phyloP scores from a whole-genome alignment of 1,140 invertebrate species.

The Diuraphis noxia region DNA sequence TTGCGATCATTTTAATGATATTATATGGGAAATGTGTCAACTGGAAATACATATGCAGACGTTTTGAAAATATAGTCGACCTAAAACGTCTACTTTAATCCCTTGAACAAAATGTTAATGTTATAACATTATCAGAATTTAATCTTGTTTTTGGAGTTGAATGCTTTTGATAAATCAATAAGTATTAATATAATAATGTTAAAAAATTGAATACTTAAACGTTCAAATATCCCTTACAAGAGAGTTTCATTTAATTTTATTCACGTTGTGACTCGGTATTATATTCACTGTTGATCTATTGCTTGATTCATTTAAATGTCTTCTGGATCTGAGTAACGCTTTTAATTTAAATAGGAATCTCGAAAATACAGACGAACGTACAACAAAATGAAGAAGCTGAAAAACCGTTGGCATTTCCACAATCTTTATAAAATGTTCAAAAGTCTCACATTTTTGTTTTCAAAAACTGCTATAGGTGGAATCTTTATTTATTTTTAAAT shows the following conservation, averaged over 20 bases:
- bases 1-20: conserved; percentile 24
- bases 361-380: not conserved
- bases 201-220: not conserved
- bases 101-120: not conserved
- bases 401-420: not conserved
- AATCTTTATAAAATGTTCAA: not conserved
- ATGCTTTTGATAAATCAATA: not conserved
- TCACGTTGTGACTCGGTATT: not conserved
- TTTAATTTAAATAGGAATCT: conserved; percentile 3
- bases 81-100: not conserved
- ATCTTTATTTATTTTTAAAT: not conserved
- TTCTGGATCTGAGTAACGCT: not conserved
- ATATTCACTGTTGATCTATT: conserved; percentile 1
- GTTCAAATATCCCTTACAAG: not conserved
- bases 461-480: not conserved
- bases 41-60: not conserved
- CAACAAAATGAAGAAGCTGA: not conserved
- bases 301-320: not conserved
- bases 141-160: not conserved
- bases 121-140: not conserved
- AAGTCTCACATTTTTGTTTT: not conserved
- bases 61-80: conserved; percentile 3
- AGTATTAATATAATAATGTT: not conserved
- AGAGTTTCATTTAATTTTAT: not conserved
- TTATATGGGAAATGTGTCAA: conserved; percentile 1